A percentile compares a stretch with the other conserved stretches of the same genome.
These are phyloP conservation scores for Oxyura jamaicensis DNA, from an alignment of 2,113 vertebrate species.

Conservation along the genomic window DNA sequence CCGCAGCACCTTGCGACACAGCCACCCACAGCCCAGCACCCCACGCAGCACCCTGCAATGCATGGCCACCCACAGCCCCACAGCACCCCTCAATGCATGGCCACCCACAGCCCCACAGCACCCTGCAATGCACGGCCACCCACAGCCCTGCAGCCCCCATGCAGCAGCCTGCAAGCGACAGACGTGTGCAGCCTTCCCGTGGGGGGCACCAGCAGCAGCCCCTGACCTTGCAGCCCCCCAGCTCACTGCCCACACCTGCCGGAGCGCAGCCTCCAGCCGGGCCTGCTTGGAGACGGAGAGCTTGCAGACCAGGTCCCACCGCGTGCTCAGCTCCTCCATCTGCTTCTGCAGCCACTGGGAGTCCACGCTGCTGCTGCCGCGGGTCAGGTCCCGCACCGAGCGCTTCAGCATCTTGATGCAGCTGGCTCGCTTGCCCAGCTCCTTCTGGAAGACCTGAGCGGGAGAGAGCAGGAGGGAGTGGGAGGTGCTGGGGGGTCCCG, in stretches of 20 bases:
- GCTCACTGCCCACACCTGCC: constrained; percentile 73
- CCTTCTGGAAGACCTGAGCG: constrained; percentile 86
- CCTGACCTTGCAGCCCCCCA: accelerated
- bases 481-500: accelerated
- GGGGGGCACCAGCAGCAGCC: accelerated
- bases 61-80: background rate
- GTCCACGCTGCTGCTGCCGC: constrained; percentile 77
- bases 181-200: background rate
- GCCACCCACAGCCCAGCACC: background rate
- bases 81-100: accelerated
- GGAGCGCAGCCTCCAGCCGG: constrained; percentile 81
- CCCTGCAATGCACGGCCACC: background rate
- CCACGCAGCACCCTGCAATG: too few species aligned
- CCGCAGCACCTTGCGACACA: background rate
- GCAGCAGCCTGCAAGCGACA: accelerated
- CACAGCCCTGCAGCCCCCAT: accelerated
- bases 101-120: background rate
- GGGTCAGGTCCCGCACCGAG: constrained; percentile 83
- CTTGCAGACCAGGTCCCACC: constrained; percentile 86
- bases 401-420: constrained; percentile 86
- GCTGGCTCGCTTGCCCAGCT: constrained; percentile 85
- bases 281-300: constrained; percentile 86
- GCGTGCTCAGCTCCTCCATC: constrained; percentile 84
- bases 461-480: accelerated
- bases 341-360: constrained; percentile 88